A percentile compares a stretch with the other conserved stretches of the same genome.
Evolutionary conservation across 2,888 invertebrate species (phyloP).

Genomic region (Bugula neritina): DNA sequence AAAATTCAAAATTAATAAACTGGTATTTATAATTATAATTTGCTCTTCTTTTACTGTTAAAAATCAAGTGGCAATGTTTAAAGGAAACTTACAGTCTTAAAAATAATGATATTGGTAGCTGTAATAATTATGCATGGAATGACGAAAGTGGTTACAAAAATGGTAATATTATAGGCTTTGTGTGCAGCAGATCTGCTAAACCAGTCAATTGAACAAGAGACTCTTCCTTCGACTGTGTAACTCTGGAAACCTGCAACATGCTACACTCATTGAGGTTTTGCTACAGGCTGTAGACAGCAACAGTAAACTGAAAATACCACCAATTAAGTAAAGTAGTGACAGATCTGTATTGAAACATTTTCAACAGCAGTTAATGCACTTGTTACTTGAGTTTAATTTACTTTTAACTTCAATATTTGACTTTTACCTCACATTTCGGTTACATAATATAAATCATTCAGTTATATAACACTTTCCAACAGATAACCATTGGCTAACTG

Average conservation of each 20-base stretch:
- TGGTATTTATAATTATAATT: neutral
- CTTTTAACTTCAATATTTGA: too few species aligned
- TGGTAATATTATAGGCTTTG: conserved; percentile 28
- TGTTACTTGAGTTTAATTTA: too few species aligned
- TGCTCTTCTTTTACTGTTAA: neutral
- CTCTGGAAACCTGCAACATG: neutral
- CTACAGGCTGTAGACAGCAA: too few species aligned
- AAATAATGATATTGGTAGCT: conserved; percentile 33
- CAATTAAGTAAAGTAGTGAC: too few species aligned
- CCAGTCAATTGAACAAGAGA: conserved; percentile 21
- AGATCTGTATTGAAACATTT: too few species aligned
- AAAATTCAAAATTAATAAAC: neutral
- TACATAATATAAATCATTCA: too few species aligned
- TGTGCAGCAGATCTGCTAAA: neutral
- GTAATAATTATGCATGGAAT: conserved; percentile 40
- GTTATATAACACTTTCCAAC: too few species aligned
- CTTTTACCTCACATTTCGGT: too few species aligned
- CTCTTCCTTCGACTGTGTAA: conserved; percentile 5
- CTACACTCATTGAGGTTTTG: too few species aligned
- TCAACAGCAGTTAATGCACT: too few species aligned
- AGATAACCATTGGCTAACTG: too few species aligned
- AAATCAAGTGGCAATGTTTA: neutral
- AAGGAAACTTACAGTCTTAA: neutral
- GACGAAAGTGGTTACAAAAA: conserved; percentile 30
- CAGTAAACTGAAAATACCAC: too few species aligned